Conservation (phyloP, 2,113 vertebrate genomes). For the Pachyramphus minor region DNA sequence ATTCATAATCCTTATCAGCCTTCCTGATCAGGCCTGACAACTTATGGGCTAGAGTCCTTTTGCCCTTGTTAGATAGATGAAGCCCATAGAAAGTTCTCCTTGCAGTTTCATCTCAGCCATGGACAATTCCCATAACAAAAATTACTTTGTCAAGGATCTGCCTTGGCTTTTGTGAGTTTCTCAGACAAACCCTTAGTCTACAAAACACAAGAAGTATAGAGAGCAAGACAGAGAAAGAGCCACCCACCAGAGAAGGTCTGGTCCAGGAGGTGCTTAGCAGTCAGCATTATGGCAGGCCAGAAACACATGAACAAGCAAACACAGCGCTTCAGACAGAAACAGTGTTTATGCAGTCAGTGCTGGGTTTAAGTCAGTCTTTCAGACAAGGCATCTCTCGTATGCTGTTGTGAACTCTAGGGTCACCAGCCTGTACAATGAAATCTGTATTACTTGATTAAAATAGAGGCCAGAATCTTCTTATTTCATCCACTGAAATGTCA, state of each 20-base stretch:
- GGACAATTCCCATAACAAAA: not conserved
- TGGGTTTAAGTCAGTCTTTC: not conserved
- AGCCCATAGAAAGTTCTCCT: not conserved
- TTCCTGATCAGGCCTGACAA: no score
- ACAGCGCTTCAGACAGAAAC: not conserved
- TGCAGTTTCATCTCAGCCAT: not conserved
- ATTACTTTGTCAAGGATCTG: not conserved
- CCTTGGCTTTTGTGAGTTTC: rapidly evolving
- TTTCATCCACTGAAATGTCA: not conserved
- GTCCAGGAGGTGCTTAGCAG: not conserved
- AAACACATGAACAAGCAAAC: not conserved
- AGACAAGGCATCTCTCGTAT: not conserved
- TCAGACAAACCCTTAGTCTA: not conserved
- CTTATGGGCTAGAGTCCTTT: no score
- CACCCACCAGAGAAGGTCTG: not conserved
- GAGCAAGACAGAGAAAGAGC: not conserved
- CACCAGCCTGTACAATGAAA: not conserved
- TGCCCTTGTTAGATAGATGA: no score
- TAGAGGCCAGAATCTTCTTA: not conserved
- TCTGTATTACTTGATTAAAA: not conserved
- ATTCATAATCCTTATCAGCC: no score
- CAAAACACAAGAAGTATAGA: not conserved
- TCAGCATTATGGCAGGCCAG: not conserved
- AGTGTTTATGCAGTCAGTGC: not conserved
- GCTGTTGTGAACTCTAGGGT: not conserved